Conservation (phyloP, 2,113 vertebrate species). For the Agapornis roseicollis region DNA sequence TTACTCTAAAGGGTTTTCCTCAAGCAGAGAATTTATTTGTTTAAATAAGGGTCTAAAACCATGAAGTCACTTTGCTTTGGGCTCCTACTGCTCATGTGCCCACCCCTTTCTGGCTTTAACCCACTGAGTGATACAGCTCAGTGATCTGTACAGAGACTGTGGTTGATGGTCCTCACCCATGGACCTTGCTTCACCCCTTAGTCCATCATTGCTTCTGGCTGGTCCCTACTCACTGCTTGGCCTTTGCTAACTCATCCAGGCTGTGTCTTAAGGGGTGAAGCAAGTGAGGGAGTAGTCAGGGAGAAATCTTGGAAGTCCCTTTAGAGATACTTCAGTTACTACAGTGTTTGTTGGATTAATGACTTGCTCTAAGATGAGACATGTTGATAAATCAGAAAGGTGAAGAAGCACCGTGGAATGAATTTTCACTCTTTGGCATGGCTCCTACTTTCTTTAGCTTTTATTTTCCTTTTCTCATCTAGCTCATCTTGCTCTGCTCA, state of each 20-base stretch:
- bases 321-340: neutral
- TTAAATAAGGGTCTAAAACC: neutral
- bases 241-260: neutral
- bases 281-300: fast-evolving
- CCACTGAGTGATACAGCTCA: neutral
- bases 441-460: neutral
- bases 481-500: neutral
- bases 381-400: fast-evolving
- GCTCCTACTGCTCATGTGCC: neutral
- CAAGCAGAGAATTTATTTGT: neutral
- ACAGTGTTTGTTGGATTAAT: neutral
- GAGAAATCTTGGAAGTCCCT: neutral
- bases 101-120: neutral
- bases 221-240: neutral
- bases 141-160: fast-evolving
- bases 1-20: neutral
- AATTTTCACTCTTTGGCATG: fast-evolving
- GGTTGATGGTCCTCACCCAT: neutral
- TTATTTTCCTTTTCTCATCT: neutral
- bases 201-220: neutral
- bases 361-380: neutral
- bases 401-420: neutral
- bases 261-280: neutral
- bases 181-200: neutral
- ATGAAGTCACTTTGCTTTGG: neutral